phyloP scores from a whole-genome alignment of 2,113 vertebrate species.

The Cnemophilus loriae region DNA sequence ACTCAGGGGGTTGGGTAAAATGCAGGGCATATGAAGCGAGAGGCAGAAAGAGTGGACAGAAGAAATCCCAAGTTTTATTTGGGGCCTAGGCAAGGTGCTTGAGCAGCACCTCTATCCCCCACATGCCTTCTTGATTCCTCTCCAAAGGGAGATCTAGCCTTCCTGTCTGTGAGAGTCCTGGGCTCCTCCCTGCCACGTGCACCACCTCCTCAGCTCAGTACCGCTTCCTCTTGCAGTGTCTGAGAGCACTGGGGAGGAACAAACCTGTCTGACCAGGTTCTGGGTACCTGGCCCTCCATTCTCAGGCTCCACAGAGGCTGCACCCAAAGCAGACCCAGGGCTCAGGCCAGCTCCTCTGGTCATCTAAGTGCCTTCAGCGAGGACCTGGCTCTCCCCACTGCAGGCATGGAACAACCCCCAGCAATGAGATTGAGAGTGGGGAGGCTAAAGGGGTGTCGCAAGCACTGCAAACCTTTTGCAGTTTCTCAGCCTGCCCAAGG shows the following conservation, averaged over 20 bases:
- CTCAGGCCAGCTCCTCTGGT: background rate
- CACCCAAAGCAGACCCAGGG: fast-evolving
- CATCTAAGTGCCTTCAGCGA: fast-evolving
- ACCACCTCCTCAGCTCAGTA: background rate
- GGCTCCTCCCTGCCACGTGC: background rate
- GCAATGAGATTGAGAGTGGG: fast-evolving
- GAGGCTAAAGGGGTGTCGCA: fast-evolving
- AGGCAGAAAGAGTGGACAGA: background rate
- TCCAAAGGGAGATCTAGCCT: background rate
- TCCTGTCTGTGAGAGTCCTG: fast-evolving
- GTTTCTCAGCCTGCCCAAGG: background rate
- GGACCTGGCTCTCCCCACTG: background rate
- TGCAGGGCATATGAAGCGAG: background rate
- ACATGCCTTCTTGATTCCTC: background rate
- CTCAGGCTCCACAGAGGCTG: background rate
- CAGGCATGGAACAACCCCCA: background rate
- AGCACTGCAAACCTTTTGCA: background rate
- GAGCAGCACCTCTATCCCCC: background rate
- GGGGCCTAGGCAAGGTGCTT: background rate
- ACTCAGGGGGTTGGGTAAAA: fast-evolving
- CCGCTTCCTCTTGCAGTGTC: background rate
- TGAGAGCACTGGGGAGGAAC: constrained; percentile 26
- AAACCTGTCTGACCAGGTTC: background rate
- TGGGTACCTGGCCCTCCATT: background rate
- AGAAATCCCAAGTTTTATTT: background rate